Percentiles rank a stretch among this genome's conserved stretches.
Conservation (phyloP, 2,113 vertebrate species). For the Proteles cristata region DNA sequence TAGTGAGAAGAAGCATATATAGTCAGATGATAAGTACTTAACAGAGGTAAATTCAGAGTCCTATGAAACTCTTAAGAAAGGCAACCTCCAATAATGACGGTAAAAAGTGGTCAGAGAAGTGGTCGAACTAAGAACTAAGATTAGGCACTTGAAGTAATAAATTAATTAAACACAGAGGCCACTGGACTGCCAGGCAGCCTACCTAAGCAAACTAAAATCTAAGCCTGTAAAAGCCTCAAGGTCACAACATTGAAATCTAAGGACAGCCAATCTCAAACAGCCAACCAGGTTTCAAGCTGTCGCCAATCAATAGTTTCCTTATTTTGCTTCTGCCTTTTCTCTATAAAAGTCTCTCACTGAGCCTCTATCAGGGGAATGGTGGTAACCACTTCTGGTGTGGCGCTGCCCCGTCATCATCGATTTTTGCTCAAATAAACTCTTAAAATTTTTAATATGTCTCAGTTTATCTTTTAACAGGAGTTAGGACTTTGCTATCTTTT, state of each 20-base stretch:
- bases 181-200: not conserved
- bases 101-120: not conserved
- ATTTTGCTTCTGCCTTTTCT: not conserved
- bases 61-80: not conserved
- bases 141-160: not conserved
- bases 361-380: not conserved
- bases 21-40: not conserved
- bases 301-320: not conserved
- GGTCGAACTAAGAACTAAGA: not conserved
- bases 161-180: not conserved
- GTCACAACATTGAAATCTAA: not conserved
- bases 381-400: not conserved
- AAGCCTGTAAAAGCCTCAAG: not conserved
- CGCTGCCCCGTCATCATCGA: not conserved
- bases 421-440: not conserved
- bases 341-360: not conserved
- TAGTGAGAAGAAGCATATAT: not conserved
- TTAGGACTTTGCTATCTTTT: not conserved
- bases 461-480: not conserved
- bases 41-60: not conserved
- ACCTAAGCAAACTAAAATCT: not conserved
- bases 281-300: not conserved
- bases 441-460: not conserved
- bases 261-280: not conserved
- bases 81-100: not conserved